Evolutionary conservation across 2,113 vertebrate species (phyloP).

Genomic region (Plestiodon gilberti): DNA sequence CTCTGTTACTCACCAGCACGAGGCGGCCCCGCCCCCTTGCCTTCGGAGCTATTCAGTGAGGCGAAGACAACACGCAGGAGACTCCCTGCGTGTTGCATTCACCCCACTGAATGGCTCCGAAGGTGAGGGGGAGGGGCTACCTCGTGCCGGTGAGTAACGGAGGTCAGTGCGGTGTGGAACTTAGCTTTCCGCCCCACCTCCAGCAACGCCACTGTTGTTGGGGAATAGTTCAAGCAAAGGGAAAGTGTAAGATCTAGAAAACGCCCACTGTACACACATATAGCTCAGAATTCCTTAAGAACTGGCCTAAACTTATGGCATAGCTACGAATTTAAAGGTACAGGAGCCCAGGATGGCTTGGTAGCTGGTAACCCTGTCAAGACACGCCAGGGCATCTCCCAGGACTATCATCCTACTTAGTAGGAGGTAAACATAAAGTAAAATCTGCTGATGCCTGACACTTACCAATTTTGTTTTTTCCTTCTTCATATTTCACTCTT

Average conservation of each 20-base stretch:
- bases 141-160: no score
- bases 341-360: neutral
- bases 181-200: no score
- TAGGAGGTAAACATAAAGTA: neutral
- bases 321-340: conserved; percentile 11
- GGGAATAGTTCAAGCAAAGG: conserved; percentile 2
- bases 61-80: no score
- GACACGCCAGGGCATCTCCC: neutral
- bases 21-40: no score
- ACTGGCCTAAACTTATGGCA: neutral
- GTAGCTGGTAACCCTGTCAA: neutral
- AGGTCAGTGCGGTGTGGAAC: no score
- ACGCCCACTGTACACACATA: neutral
- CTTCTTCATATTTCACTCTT: conserved; percentile 94
- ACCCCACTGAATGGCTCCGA: no score
- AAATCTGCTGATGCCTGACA: neutral
- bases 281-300: neutral
- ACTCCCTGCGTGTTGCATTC: no score
- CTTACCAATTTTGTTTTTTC: conserved; percentile 95
- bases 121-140: no score
- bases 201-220: no score
- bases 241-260: neutral
- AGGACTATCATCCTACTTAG: neutral
- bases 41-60: no score
- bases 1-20: no score